Percentiles rank a stretch among this genome's conserved stretches.
Evolutionary conservation across 2,888 invertebrate species (phyloP).

Genomic region (Idaea aversata): DNA sequence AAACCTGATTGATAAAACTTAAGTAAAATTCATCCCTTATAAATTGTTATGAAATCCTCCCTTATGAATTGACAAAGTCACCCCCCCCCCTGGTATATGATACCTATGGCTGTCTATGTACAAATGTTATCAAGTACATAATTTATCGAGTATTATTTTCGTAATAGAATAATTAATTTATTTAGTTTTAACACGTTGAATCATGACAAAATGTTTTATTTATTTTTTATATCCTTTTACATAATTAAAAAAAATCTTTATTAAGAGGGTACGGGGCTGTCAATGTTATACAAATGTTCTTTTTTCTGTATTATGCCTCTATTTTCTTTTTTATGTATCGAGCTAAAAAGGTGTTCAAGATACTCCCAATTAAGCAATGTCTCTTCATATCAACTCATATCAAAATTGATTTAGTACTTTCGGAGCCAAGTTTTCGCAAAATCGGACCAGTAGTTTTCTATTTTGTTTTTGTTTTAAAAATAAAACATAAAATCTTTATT

Average conservation of each 20-base stretch:
- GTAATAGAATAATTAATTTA: constrained; percentile 49
- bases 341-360: too few relatives aligned
- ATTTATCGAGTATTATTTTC: constrained; percentile 66
- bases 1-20: background rate
- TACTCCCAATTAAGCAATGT: too few relatives aligned
- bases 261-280: too few relatives aligned
- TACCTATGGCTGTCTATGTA: constrained; percentile 70
- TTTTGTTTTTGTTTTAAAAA: too few relatives aligned
- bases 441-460: too few relatives aligned
- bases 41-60: constrained; percentile 17
- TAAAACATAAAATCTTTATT: too few relatives aligned
- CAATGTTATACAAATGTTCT: too few relatives aligned
- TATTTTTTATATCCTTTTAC: constrained; percentile 33
- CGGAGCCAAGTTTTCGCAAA: too few relatives aligned
- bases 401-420: too few relatives aligned
- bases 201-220: constrained; percentile 76
- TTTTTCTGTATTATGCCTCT: too few relatives aligned
- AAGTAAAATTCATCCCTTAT: constrained; percentile 7
- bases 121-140: constrained; percentile 46
- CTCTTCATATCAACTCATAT: too few relatives aligned
- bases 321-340: too few relatives aligned
- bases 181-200: constrained; percentile 64
- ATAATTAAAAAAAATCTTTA: background rate
- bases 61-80: constrained; percentile 40
- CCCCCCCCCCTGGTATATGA: constrained; percentile 43